Base-by-base conservation (phyloP, 2,888 invertebrate genomes). In the Cotesia congregata region DNA sequence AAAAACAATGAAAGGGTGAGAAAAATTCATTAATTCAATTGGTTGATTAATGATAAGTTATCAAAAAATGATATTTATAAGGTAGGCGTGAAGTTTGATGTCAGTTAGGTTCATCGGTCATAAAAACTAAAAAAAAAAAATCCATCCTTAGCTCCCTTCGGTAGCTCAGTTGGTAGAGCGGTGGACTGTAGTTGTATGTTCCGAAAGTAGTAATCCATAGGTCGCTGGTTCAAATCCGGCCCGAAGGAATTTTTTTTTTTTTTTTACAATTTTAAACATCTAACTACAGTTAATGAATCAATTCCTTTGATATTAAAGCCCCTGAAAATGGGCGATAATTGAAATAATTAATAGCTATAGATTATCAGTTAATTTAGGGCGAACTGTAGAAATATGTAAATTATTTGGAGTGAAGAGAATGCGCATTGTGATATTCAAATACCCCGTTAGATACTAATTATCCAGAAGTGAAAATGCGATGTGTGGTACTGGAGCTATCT, bases 151-250 rank as follows among this genome's bases (percentile, higher is more conserved):
- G 1, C 4, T 50, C 50, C 80, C 81, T 82, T 82, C 80, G 89
- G 89, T 88, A 89, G 89, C 88, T 89, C 89, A 89, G 89, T 89
- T 89, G 89, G 89, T 89, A 89, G 89, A 89, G 89, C 89, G 89
- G 89, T 89, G 89, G 88, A 89, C 89, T 89, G 89, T 89, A 82
- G 82, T 82, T 79, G 82, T 79, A 41, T 70, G 38, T n/a, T 62
- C 15, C 17, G 12, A 41, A 6, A 61, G 6, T 5, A 50, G 76
- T 64, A 39, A 88, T 88, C 88, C 88, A 88, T 88, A 88, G 88
- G 88, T 88, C 88, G 88, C 88, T 88, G 88, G 88, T 88, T 88
- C 88, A 88, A 88, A 87, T 88, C 88, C 88, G 88, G 88, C 88
- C 87, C 88, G 88, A 88, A 88, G 88, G 88, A 88, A 68, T 64